Percentiles rank a stretch among this genome's conserved stretches.
phyloP scores from a whole-genome alignment of 2,888 invertebrate species.

The Pollenia angustigena region DNA sequence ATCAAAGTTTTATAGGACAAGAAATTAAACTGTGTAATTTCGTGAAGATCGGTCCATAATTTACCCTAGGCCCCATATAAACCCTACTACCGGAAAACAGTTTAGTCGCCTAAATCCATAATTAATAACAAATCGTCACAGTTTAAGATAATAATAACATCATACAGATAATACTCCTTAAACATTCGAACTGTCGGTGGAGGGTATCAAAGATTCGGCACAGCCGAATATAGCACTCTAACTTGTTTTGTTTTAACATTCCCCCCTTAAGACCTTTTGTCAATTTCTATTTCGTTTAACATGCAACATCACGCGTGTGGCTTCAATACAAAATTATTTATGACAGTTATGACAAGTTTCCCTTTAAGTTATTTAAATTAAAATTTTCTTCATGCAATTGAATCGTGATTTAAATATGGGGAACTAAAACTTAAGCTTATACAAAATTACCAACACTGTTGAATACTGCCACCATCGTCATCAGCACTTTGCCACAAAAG shows the following conservation, averaged over 20 bases:
- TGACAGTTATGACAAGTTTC: conserved; percentile 74
- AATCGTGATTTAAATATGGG: conserved; percentile 67
- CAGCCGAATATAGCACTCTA: no score
- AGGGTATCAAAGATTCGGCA: no score
- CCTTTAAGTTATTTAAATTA: conserved; percentile 71
- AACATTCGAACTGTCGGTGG: no score
- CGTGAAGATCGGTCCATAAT: no score
- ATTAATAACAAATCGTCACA: no score
- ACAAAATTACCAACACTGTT: not conserved
- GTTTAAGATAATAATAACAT: no score
- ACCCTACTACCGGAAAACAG: no score
- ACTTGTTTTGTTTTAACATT: not conserved
- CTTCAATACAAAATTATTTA: conserved; percentile 36
- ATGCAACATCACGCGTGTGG: conserved; percentile 71
- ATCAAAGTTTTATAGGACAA: no score
- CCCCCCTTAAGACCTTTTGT: not conserved
- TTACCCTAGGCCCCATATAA: no score
- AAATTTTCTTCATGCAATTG: conserved; percentile 41
- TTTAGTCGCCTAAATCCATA: no score
- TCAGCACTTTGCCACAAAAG: not conserved
- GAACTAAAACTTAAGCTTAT: conserved; percentile 14
- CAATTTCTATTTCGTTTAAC: conserved; percentile 29
- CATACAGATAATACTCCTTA: no score
- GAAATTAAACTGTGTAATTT: no score
- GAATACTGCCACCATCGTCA: conserved; percentile 11